phyloP scores from a whole-genome alignment of 2,113 vertebrate species.

The Procavia capensis region DNA sequence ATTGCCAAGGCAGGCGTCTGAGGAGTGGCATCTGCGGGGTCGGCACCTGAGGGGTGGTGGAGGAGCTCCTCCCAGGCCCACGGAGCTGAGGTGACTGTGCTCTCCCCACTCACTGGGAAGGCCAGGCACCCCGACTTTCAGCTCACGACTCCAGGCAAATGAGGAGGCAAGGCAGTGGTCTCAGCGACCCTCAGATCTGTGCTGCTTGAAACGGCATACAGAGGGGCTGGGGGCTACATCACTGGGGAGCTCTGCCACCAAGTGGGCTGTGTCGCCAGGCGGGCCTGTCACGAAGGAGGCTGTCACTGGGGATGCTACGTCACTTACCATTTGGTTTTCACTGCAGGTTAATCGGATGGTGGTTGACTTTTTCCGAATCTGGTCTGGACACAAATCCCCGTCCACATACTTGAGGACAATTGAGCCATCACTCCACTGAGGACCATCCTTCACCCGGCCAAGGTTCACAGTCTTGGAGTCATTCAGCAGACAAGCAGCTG shows the following conservation, averaged over 20 bases:
- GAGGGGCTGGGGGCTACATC: too few species aligned
- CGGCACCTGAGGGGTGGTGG: neutral
- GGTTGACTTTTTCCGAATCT: conserved; percentile 88
- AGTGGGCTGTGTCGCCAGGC: too few species aligned
- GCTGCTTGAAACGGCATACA: accelerated
- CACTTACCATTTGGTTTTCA: conserved; percentile 90
- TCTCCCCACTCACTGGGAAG: accelerated
- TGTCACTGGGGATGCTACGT: accelerated
- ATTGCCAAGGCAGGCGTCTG: accelerated
- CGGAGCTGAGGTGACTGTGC: accelerated
- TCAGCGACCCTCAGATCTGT: accelerated
- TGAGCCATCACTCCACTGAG: conserved; percentile 83
- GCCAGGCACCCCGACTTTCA: accelerated
- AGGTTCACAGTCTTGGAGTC: conserved; percentile 89
- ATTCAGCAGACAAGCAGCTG: conserved; percentile 90
- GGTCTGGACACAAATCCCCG: conserved; percentile 90
- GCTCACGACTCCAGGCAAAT: accelerated
- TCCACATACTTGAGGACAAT: conserved; percentile 90
- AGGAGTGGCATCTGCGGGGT: neutral
- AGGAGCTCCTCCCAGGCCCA: accelerated
- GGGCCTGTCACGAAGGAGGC: neutral
- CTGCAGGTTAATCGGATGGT: conserved; percentile 94
- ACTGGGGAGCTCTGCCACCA: too few species aligned
- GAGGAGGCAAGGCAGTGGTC: accelerated
- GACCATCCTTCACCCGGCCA: conserved; percentile 89